Conservation (phyloP, 2,113 vertebrate genomes). For the Nansenia antarctica region DNA sequence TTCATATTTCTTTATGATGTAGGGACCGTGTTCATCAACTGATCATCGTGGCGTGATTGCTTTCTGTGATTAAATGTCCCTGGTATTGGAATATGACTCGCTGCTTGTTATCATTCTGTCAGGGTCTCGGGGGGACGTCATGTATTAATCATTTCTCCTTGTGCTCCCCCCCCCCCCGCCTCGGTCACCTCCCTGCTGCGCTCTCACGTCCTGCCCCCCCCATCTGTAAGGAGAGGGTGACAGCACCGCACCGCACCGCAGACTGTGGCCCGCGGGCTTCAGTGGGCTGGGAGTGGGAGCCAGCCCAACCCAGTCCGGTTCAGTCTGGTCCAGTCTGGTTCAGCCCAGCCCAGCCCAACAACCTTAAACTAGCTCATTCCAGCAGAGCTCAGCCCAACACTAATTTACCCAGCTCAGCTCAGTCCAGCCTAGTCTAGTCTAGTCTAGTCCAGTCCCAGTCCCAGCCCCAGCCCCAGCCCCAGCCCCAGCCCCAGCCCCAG, state of each 20-base stretch:
- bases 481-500: not conserved
- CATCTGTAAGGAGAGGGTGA: constrained; percentile 10
- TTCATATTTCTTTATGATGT: not conserved
- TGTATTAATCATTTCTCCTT: constrained; percentile 60
- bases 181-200: constrained; percentile 42
- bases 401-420: not conserved
- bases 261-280: constrained; percentile 28
- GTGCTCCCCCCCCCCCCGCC: constrained; percentile 35
- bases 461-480: no score
- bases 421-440: not conserved
- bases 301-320: not conserved
- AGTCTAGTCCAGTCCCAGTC: constrained; percentile 15
- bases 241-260: constrained; percentile 30
- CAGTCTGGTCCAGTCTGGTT: not conserved
- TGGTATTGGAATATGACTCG: not conserved
- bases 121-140: constrained; percentile 43
- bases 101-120: constrained; percentile 53
- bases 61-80: not conserved
- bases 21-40: not conserved
- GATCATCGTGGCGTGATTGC: not conserved
- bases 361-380: not conserved
- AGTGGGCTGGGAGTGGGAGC: constrained; percentile 21
- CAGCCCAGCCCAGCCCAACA: not conserved
- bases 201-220: constrained; percentile 13
- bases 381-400: constrained; percentile 13